Evolutionary conservation across 2,888 invertebrate species (phyloP).

Genomic region (Hirtodrosophila duncani): DNA sequence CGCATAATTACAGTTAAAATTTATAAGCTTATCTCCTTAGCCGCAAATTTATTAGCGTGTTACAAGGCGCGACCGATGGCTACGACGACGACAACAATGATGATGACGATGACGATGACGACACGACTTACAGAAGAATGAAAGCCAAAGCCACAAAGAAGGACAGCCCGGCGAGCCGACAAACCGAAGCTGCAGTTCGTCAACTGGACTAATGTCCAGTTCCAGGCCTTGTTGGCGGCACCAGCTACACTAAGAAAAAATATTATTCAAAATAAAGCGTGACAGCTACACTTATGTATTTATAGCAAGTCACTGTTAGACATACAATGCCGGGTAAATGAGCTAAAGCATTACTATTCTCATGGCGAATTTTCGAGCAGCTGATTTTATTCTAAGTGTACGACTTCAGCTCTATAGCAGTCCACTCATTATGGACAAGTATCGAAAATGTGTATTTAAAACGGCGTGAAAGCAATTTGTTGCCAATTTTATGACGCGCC

Average conservation of each 20-base stretch:
- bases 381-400: neutral
- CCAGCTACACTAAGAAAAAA: conserved; percentile 16
- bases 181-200: too few species aligned
- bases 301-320: too few species aligned
- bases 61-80: conserved; percentile 37
- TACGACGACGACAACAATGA: neutral
- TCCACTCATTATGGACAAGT: conserved; percentile 68
- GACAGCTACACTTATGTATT: too few species aligned
- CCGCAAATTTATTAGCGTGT: conserved; percentile 72
- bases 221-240: conserved; percentile 52
- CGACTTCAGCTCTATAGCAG: conserved; percentile 20
- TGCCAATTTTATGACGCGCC: conserved; percentile 74
- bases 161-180: too few species aligned
- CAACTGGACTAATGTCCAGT: too few species aligned
- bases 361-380: too few species aligned
- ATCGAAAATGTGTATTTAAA: conserved; percentile 72
- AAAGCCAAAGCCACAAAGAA: too few species aligned
- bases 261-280: neutral
- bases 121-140: conserved; percentile 54
- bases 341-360: too few species aligned
- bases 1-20: conserved; percentile 74
- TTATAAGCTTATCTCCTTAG: conserved; percentile 74
- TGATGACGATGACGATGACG: too few species aligned
- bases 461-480: conserved; percentile 77
- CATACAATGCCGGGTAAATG: too few species aligned